phyloP scores from a whole-genome alignment of 2,888 invertebrate species.

The Zhengitettix transpicula region DNA sequence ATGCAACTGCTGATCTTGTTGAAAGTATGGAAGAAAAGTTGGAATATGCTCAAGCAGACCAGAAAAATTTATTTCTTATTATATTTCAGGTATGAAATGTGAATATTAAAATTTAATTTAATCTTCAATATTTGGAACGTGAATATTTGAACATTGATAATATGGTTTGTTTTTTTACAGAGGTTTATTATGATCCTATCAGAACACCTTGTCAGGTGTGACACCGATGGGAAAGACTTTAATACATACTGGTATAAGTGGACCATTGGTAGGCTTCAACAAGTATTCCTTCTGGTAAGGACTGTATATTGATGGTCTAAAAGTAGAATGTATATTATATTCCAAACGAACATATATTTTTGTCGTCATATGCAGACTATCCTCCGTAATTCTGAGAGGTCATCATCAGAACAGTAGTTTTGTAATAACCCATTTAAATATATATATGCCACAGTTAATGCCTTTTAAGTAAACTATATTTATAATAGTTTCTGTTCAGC shows the following conservation, averaged over 20 bases:
- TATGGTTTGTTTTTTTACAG: constrained; percentile 23
- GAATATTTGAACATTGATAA: too few species aligned
- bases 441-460: too few species aligned
- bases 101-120: neutral
- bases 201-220: constrained; percentile 84
- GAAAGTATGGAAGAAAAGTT: constrained; percentile 91
- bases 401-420: too few species aligned
- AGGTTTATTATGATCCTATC: constrained; percentile 95
- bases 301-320: neutral
- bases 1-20: constrained; percentile 66
- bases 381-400: too few species aligned
- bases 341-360: neutral
- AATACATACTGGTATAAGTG: constrained; percentile 93
- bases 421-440: too few species aligned
- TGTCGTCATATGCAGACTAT: neutral
- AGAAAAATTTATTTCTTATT: constrained; percentile 90
- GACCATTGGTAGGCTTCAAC: constrained; percentile 85
- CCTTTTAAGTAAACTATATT: too few species aligned
- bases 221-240: constrained; percentile 83
- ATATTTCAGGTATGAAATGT: constrained; percentile 59
- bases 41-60: constrained; percentile 88
- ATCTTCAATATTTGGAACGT: too few species aligned
- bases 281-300: constrained; percentile 82
- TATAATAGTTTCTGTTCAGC: too few species aligned
- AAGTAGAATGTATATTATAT: constrained; percentile 3